Percentiles rank a stretch among this genome's conserved stretches.
Evolutionary conservation across 2,888 invertebrate genomes (phyloP).

Genomic region (Bellardia pandia): DNA sequence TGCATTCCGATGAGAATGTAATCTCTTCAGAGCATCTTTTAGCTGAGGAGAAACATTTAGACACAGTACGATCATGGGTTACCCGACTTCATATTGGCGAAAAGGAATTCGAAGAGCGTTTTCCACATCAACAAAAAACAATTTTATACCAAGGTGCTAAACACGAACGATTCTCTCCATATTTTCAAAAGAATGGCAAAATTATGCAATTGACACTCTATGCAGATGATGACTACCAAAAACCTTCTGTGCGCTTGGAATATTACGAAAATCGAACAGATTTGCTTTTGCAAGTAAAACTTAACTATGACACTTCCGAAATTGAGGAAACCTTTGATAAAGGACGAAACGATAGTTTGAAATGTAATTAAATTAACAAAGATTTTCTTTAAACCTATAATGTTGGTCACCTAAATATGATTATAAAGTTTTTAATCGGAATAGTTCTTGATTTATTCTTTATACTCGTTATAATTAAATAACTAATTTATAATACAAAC

Average conservation of each 20-base stretch:
- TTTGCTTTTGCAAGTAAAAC: slow-evolving; percentile 85
- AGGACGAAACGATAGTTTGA: slow-evolving; percentile 89
- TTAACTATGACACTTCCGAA: slow-evolving; percentile 85
- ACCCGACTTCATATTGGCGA: slow-evolving; percentile 86
- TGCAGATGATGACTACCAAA: slow-evolving; percentile 78
- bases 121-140: slow-evolving; percentile 89
- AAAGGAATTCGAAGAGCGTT: slow-evolving; percentile 88
- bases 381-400: not conserved
- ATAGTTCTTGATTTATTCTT: too few species aligned
- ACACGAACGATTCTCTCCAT: slow-evolving; percentile 91
- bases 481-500: too few species aligned
- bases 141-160: slow-evolving; percentile 90
- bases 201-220: slow-evolving; percentile 79
- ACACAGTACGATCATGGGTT: slow-evolving; percentile 91
- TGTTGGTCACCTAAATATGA: not conserved
- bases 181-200: slow-evolving; percentile 89
- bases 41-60: slow-evolving; percentile 88
- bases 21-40: slow-evolving; percentile 83
- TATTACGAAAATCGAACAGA: slow-evolving; percentile 88
- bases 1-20: slow-evolving; percentile 85
- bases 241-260: slow-evolving; percentile 85
- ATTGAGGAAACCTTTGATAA: slow-evolving; percentile 87
- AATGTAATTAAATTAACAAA: slow-evolving; percentile 84
- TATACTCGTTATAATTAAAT: too few species aligned
- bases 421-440: too few species aligned